A percentile compares a stretch with the other conserved stretches of the same genome.
These are phyloP conservation scores for Nycticebus coucang DNA, from an alignment of 2,113 vertebrate species.

Conservation along the genomic window DNA sequence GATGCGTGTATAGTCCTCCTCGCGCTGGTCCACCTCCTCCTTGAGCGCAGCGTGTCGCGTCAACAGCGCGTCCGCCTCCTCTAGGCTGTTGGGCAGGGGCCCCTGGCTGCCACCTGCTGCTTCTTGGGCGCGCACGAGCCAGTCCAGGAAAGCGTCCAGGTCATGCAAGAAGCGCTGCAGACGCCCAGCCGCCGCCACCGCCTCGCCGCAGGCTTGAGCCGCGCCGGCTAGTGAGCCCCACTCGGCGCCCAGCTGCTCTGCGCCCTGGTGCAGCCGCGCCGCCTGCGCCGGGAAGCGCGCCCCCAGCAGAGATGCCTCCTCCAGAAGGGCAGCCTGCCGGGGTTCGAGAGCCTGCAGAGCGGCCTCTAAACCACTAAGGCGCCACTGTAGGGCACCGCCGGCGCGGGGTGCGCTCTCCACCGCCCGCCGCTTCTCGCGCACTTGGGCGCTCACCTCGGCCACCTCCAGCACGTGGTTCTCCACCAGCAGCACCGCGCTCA, in stretches of 20 bases:
- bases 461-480: conserved; percentile 98
- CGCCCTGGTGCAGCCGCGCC: conserved; percentile 91
- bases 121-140: conserved; percentile 94
- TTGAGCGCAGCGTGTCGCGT: conserved; percentile 92
- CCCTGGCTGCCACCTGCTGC: conserved; percentile 88
- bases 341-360: conserved; percentile 93
- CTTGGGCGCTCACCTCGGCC: conserved; percentile 91
- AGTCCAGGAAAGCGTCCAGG: conserved; percentile 93
- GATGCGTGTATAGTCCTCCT: conserved; percentile 94
- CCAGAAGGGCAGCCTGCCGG: conserved; percentile 91
- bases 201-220: conserved; percentile 93
- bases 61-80: conserved; percentile 91
- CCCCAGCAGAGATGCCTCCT: conserved; percentile 91
- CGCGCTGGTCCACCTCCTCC: conserved; percentile 94
- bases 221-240: conserved; percentile 93
- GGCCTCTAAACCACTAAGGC: conserved; percentile 93
- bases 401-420: conserved; percentile 91
- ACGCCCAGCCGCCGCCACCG: conserved; percentile 89
- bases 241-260: conserved; percentile 92
- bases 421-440: conserved; percentile 92
- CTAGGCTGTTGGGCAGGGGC: conserved; percentile 88
- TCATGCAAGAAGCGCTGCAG: conserved; percentile 95
- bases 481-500: conserved; percentile 90
- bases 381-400: conserved; percentile 91
- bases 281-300: conserved; percentile 85